These are phyloP conservation scores for Diabrotica undecimpunctata DNA, from an alignment of 1,140 invertebrate genomes.

Conservation along the genomic window DNA sequence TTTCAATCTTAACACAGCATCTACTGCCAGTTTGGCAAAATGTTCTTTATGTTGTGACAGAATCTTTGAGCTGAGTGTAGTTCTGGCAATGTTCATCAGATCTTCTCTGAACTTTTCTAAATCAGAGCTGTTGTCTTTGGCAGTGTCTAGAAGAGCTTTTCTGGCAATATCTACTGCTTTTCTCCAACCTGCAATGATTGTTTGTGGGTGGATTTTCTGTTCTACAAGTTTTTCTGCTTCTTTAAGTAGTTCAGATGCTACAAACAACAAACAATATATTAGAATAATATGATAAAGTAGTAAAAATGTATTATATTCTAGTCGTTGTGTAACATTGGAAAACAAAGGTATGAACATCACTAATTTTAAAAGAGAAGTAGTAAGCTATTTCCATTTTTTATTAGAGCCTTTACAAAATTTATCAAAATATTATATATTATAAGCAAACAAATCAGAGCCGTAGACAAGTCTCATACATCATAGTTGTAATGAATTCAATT, in stretches of 20 bases:
- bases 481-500: too few species aligned
- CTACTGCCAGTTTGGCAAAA: slow-evolving; percentile 92
- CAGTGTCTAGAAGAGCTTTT: slow-evolving; percentile 71
- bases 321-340: too few species aligned
- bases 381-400: too few species aligned
- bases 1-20: slow-evolving; percentile 92
- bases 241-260: slow-evolving; percentile 88
- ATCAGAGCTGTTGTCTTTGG: slow-evolving; percentile 80
- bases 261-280: slow-evolving; percentile 12
- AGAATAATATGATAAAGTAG: too few species aligned
- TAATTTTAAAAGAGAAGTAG: too few species aligned
- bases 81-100: slow-evolving; percentile 94
- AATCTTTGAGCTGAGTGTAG: slow-evolving; percentile 98
- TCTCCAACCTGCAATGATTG: slow-evolving; percentile 94
- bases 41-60: slow-evolving; percentile 96
- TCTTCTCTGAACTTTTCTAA: slow-evolving; percentile 79
- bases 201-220: slow-evolving; percentile 97
- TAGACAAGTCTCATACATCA: too few species aligned
- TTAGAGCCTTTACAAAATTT: too few species aligned
- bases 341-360: too few species aligned
- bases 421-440: too few species aligned
- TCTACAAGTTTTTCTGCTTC: slow-evolving; percentile 94
- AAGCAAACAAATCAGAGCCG: too few species aligned
- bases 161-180: slow-evolving; percentile 79
- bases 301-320: too few species aligned